phyloP scores from a whole-genome alignment of 1,140 invertebrate genomes.

The Dendrolimus punctatus region DNA sequence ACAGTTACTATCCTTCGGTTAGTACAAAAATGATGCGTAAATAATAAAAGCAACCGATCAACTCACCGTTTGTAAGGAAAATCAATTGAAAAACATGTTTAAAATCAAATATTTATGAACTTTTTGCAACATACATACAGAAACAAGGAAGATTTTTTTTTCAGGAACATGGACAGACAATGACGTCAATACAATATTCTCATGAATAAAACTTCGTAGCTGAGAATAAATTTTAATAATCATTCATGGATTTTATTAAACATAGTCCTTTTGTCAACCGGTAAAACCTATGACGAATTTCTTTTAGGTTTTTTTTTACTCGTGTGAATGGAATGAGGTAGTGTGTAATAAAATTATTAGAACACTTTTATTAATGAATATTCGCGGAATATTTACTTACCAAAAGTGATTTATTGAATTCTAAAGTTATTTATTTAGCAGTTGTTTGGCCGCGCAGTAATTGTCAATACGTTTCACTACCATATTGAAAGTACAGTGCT shows the following conservation, averaged over 20 bases:
- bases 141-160: too few relatives aligned
- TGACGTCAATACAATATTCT: too few relatives aligned
- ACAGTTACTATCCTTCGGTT: neutral
- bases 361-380: conserved; percentile 9
- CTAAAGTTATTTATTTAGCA: conserved; percentile 59
- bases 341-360: conserved; percentile 5
- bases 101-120: neutral
- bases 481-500: conserved; percentile 60
- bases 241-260: conserved; percentile 11
- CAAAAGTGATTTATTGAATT: conserved; percentile 40
- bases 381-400: conserved; percentile 36
- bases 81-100: neutral
- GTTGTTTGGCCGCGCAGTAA: conserved; percentile 44
- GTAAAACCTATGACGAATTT: conserved; percentile 21
- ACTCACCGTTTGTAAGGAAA: too few relatives aligned
- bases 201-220: neutral
- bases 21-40: neutral
- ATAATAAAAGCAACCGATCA: too few relatives aligned
- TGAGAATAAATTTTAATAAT: conserved; percentile 7
- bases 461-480: conserved; percentile 64
- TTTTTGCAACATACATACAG: too few relatives aligned
- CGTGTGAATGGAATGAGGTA: conserved; percentile 3
- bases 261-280: conserved; percentile 21
- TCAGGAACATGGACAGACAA: too few relatives aligned
- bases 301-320: conserved; percentile 9